A percentile compares a stretch with the other conserved stretches of the same genome.
These are phyloP conservation scores for Hesperophylax magnus DNA, from an alignment of 1,140 invertebrate genomes.

Conservation along the genomic window DNA sequence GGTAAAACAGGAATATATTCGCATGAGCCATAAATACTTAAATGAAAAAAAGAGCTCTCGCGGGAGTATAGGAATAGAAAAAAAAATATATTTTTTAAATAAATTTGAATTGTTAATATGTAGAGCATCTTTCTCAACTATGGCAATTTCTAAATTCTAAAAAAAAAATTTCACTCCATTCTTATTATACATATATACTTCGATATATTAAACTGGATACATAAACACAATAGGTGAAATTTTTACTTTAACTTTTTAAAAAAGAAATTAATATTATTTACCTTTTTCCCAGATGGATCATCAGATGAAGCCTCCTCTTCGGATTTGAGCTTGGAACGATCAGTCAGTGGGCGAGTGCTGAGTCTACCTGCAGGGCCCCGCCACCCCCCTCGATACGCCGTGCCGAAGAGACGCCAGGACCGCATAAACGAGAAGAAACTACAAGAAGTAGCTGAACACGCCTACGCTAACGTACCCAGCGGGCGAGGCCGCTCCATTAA, in stretches of 20 bases:
- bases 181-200: too few species aligned
- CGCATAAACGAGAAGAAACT: slow-evolving; percentile 29
- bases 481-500: slow-evolving; percentile 67
- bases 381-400: slow-evolving; percentile 44
- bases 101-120: too few species aligned
- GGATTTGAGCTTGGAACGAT: slow-evolving; percentile 61
- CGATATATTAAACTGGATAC: not conserved
- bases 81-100: too few species aligned
- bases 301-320: slow-evolving; percentile 63
- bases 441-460: slow-evolving; percentile 60
- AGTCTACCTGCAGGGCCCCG: slow-evolving; percentile 22
- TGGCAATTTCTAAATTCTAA: too few species aligned
- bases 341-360: slow-evolving; percentile 46
- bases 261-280: not conserved
- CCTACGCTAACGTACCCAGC: slow-evolving; percentile 62
- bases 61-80: too few species aligned
- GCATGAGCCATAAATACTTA: too few species aligned
- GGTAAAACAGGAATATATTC: too few species aligned
- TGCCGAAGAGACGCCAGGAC: not conserved
- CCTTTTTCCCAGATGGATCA: slow-evolving; percentile 62
- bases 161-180: too few species aligned
- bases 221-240: slow-evolving; percentile 1
- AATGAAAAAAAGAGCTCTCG: too few species aligned
- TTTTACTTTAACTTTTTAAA: not conserved
- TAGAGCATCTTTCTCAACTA: too few species aligned